Conservation (phyloP, 37 sponge, comb jelly and placozoan species). For the Axinella damicornis region DNA sequence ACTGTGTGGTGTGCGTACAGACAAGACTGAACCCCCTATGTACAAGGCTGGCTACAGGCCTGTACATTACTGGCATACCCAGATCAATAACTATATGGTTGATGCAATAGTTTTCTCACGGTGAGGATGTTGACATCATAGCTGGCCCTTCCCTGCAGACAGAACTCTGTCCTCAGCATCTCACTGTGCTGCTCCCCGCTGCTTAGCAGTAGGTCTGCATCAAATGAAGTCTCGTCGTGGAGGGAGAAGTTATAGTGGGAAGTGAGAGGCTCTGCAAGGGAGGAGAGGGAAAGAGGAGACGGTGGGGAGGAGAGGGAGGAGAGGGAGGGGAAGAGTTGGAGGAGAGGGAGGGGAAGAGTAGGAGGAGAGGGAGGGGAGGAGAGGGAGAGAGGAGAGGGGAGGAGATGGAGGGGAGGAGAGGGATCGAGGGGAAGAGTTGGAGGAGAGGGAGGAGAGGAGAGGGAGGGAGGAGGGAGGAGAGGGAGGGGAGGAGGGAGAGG, state of each 20-base stretch:
- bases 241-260: slow-evolving; percentile 75
- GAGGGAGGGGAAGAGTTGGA: slow-evolving; percentile 6
- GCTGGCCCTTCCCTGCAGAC: slow-evolving; percentile 67
- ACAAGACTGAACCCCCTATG: too few relatives aligned
- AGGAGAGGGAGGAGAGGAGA: not conserved
- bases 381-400: slow-evolving; percentile 1
- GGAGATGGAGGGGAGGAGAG: too few relatives aligned
- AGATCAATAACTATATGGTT: too few relatives aligned
- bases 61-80: too few relatives aligned
- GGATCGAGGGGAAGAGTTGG: too few relatives aligned
- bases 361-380: too few relatives aligned
- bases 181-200: slow-evolving; percentile 29
- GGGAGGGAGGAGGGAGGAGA: not conserved
- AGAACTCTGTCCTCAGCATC: slow-evolving; percentile 62
- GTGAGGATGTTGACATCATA: slow-evolving; percentile 72
- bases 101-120: too few relatives aligned
- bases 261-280: slow-evolving; percentile 45
- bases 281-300: too few relatives aligned
- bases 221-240: slow-evolving; percentile 56
- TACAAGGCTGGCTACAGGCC: too few relatives aligned
- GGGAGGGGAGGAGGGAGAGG: not conserved
- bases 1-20: too few relatives aligned
- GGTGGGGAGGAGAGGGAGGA: not conserved
- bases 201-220: slow-evolving; percentile 52
- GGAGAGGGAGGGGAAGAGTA: not conserved